A percentile compares a stretch with the other conserved stretches of the same genome.
Evolutionary conservation across 2,888 invertebrate genomes (phyloP).

Genomic region (Spilosoma lubricipeda): DNA sequence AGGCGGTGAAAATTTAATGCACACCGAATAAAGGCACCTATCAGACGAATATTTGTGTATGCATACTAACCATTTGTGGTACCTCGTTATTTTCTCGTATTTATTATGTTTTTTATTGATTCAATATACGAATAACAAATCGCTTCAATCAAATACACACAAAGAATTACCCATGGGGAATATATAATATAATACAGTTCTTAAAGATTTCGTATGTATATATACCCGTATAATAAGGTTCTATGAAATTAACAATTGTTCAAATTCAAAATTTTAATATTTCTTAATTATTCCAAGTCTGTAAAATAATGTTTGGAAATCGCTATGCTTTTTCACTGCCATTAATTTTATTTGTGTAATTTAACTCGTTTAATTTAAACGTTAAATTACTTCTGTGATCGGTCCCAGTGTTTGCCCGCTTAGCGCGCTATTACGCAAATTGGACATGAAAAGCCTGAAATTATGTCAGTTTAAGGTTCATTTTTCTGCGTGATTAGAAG

Average conservation of each 20-base stretch:
- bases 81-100: not conserved
- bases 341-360: slow-evolving; percentile 77
- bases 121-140: not conserved
- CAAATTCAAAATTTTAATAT: slow-evolving; percentile 34
- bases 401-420: slow-evolving; percentile 43
- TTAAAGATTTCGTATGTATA: not conserved
- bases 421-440: slow-evolving; percentile 32
- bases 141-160: not conserved
- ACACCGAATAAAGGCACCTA: slow-evolving; percentile 65
- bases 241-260: slow-evolving; percentile 26
- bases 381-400: slow-evolving; percentile 71
- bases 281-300: slow-evolving; percentile 56
- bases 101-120: not conserved
- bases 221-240: not conserved
- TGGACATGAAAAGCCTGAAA: slow-evolving; percentile 45
- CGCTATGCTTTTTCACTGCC: slow-evolving; percentile 69
- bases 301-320: slow-evolving; percentile 66
- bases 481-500: slow-evolving; percentile 60
- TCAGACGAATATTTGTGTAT: slow-evolving; percentile 46
- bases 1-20: slow-evolving; percentile 79
- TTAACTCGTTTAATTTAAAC: slow-evolving; percentile 75
- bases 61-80: slow-evolving; percentile 25
- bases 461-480: slow-evolving; percentile 58
- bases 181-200: not conserved
- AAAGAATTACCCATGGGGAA: not conserved